Evolutionary conservation across 92 coral and sea anemone species (phyloP), one percentile per base, ranked within the genome.

Genomic region (Ricordea florida): DNA sequence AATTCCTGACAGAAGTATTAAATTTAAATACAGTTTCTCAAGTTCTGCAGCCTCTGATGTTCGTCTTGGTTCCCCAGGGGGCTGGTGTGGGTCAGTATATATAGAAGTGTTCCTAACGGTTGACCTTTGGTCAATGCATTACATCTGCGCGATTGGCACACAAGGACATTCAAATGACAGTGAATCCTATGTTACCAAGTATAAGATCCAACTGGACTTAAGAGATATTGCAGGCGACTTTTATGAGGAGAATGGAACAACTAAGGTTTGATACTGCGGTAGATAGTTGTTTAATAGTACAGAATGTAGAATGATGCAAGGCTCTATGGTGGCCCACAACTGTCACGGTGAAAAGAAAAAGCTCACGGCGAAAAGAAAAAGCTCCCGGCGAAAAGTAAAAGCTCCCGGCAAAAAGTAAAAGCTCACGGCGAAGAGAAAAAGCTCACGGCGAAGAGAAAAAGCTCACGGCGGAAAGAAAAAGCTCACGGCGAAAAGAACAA

Each of bases 111-210:
- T 25, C 7, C 32, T 70, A 6, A 28, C 28, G 43, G 65, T 70
- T 26, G 27, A 27, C 49, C 35, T 70, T 3, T 8, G 5, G 24
- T 21, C 42, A 9, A 20, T 37, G 10, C 77, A 70, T 9, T n/a
- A 28, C 9, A 17, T 70, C 22, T 70, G 77, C 28, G 77, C 77
- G 7, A 70, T 70, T 18, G 40, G 77, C 5, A 52, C 63, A 33
- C 77, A 70, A 38, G 77, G 77, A 1, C 3, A 36, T n/a, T 17
- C 25, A 1, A 22, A 11, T 3, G 49, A 9, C 0, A 6, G 14
- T 24, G 43, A 24, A 15, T 35, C 10, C 0, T 70, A 37, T 6
- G 55, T 70, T 27, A 0, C n/a, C 1, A 13, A 3, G 10, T 70
- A 53, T 55, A 38, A 0, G 14, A 13, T 70, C 14, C 35, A 53